These are phyloP conservation scores for Turdus rufiventris DNA, from an alignment of 2,113 vertebrate genomes.

Conservation along the genomic window DNA sequence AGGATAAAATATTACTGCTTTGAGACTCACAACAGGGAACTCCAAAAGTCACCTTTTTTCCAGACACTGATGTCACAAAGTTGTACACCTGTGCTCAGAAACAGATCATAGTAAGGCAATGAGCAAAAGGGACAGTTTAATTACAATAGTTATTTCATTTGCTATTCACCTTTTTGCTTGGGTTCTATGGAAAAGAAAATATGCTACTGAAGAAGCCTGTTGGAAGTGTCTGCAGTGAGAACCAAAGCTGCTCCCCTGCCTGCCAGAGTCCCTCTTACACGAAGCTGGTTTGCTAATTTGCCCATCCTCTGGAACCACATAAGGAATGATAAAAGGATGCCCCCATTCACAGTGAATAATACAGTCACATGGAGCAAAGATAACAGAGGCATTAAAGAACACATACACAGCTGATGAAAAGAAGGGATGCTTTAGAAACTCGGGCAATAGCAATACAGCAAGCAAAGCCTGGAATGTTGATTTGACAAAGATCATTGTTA, in stretches of 20 bases:
- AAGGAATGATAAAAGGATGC: slow-evolving; percentile 28
- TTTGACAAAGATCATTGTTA: background rate
- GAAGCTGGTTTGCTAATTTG: slow-evolving; percentile 35
- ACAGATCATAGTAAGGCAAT: background rate
- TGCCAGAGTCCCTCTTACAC: background rate
- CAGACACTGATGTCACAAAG: background rate
- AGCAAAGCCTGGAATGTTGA: background rate
- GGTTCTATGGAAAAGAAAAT: slow-evolving; percentile 23
- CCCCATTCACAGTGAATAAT: slow-evolving; percentile 37
- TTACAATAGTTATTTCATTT: slow-evolving; percentile 5
- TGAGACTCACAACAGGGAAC: background rate
- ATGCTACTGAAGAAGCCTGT: slow-evolving; percentile 16
- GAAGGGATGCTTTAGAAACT: slow-evolving; percentile 9
- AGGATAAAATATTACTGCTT: background rate
- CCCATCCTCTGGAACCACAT: background rate
- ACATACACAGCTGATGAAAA: background rate
- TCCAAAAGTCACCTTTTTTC: background rate
- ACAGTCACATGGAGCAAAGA: background rate
- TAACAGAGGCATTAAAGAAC: background rate
- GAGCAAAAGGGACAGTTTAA: background rate
- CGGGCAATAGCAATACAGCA: background rate
- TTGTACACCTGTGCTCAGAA: background rate
- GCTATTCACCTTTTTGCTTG: slow-evolving; percentile 14
- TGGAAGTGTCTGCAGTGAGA: slow-evolving; percentile 48
- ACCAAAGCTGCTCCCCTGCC: background rate